Evolutionary conservation across 2,113 vertebrate species (phyloP), one percentile per base, ranked within the genome.

Genomic region (Machaerirhynchus nigripectus): DNA sequence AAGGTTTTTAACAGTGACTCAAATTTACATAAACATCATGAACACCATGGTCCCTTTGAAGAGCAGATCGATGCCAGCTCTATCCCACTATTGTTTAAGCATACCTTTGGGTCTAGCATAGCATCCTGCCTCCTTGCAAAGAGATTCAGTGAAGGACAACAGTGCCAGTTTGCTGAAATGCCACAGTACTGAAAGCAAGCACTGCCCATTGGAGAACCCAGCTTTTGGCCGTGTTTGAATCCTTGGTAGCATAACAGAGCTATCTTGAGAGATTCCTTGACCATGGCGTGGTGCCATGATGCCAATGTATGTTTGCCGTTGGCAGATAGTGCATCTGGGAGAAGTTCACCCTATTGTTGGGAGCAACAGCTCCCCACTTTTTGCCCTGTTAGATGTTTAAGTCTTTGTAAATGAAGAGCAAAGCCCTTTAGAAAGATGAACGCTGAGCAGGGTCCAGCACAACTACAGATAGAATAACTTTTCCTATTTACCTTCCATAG

Each of bases 191-290:
- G 53, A 65, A 76, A 85, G 31, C 40, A 88, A 46, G 15, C 22
- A 8, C 28, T 57, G 33, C 31, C 14, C 1, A 0, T 11, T 53
- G 60, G 8, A 73, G 37, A 85, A 23, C 7, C 1, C 40, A 53
- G 53, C 15, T 57, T 83, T 84, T 73, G 46, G 27, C 31, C 26
- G 21, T 73, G 5, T 20, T 55, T 75, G 30, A 75, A 78, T 63
- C 44, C 35, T 57, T 55, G n/a, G 35, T 52, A 64, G 30, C 9
- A 4, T 16, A 37, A 74, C 33, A 71, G 50, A 46, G 35, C 35
- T 70, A 2, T 21, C 42, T 30, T n/a, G 33, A 71, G 59, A 74
- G 31, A 40, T 26, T 59, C 30, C 19, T 81, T 67, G 35, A 18
- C 27, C 15, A 1, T 27, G 39, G 1, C 33, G 8, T 35, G 44